These are phyloP conservation scores for Steromphala cineraria DNA, from an alignment of 2,888 invertebrate genomes.

Conservation along the genomic window DNA sequence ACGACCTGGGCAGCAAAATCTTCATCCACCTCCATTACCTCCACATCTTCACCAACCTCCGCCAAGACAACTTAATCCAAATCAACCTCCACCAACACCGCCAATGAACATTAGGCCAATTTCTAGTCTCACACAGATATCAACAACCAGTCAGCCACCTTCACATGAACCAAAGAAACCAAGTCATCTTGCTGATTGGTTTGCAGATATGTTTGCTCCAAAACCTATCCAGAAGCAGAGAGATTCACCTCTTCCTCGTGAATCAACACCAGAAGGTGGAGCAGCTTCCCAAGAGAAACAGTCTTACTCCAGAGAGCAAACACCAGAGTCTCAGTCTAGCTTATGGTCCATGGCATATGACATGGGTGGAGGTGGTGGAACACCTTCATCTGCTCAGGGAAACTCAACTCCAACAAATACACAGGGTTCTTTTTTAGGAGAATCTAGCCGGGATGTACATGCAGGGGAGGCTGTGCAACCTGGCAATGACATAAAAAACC, in stretches of 20 bases:
- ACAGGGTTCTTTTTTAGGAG: slow-evolving; percentile 13
- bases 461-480: slow-evolving; percentile 13
- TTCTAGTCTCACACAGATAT: neutral
- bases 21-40: neutral
- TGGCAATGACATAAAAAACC: slow-evolving; percentile 23
- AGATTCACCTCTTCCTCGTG: neutral
- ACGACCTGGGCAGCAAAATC: neutral
- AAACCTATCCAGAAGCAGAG: neutral
- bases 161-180: neutral
- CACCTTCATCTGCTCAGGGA: neutral
- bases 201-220: slow-evolving; percentile 22
- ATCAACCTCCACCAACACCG: neutral
- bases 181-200: slow-evolving; percentile 14
- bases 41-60: neutral
- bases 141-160: neutral
- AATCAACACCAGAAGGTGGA: neutral
- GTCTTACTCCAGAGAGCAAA: neutral
- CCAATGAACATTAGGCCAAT: neutral
- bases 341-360: neutral
- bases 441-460: slow-evolving; percentile 20
- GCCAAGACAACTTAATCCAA: neutral
- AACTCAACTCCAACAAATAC: neutral
- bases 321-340: neutral
- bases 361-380: neutral
- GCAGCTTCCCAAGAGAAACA: neutral